phyloP scores from a whole-genome alignment of 2,797 vertebrate genomes.

The Pangasius krempfi region DNA sequence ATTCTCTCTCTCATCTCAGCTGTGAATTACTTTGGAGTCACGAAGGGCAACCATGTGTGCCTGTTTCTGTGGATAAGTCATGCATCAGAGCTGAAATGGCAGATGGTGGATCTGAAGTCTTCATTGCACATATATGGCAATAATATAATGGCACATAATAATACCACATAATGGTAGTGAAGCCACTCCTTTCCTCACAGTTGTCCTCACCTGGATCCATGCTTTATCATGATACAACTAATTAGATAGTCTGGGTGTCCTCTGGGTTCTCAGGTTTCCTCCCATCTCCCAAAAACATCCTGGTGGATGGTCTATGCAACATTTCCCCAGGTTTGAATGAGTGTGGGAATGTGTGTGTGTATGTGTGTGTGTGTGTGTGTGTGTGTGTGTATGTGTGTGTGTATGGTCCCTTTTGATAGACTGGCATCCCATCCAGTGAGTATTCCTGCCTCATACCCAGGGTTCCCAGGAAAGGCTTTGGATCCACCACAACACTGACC shows the following conservation, averaged over 20 bases:
- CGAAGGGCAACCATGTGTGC: not conserved
- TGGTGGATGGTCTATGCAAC: not conserved
- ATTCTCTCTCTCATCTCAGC: slow-evolving; percentile 59
- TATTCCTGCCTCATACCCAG: not conserved
- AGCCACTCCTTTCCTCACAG: not conserved
- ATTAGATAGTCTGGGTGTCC: not conserved
- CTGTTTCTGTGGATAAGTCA: not conserved
- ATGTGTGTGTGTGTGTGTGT: too few relatives aligned
- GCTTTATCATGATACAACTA: not conserved
- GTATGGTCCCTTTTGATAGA: not conserved
- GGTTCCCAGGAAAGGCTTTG: not conserved
- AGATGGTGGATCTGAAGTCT: not conserved
- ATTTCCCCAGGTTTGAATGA: not conserved
- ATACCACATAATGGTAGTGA: not conserved
- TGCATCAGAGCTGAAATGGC: not conserved
- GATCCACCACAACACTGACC: not conserved
- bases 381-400: too few relatives aligned
- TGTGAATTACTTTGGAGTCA: slow-evolving; percentile 69
- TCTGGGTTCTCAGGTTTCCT: not conserved
- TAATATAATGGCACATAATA: too few relatives aligned
- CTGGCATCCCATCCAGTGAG: not conserved
- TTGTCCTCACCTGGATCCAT: not conserved
- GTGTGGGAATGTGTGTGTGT: not conserved
- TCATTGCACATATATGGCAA: not conserved
- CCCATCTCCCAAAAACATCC: not conserved